A percentile compares a stretch with the other conserved stretches of the same genome.
Conservation (phyloP, 1,140 invertebrate species). For the Akabosia matsudoensis region DNA sequence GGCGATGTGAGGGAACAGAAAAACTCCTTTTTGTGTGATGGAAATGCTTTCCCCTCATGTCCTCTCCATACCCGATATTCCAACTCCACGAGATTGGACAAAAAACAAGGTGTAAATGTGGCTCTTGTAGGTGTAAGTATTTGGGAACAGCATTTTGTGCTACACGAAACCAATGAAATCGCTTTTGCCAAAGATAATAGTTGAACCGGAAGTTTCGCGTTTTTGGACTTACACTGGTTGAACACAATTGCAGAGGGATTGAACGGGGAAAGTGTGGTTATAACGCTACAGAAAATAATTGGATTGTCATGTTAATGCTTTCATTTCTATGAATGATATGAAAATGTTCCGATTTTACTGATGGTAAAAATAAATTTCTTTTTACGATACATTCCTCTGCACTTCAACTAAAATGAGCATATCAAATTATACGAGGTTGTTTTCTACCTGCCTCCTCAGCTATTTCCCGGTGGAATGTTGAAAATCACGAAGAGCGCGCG, state of each 20-base stretch:
- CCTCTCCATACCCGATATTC: too few relatives aligned
- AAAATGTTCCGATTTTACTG: constrained; percentile 1
- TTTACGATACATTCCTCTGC: not conserved
- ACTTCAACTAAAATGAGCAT: not conserved
- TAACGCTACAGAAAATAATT: not conserved
- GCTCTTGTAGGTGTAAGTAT: too few relatives aligned
- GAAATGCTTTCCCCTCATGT: too few relatives aligned
- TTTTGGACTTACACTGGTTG: not conserved
- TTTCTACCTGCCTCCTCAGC: too few relatives aligned
- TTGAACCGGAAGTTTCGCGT: not conserved
- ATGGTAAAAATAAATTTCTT: not conserved
- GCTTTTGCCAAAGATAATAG: not conserved
- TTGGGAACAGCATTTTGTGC: too few relatives aligned
- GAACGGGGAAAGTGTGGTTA: not conserved
- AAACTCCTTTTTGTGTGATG: too few relatives aligned
- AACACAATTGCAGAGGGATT: not conserved
- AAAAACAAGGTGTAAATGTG: too few relatives aligned
- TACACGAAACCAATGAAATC: not conserved
- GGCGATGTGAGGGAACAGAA: too few relatives aligned
- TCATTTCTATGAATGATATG: constrained; percentile 17
- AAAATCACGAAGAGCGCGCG: too few relatives aligned
- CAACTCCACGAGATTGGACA: too few relatives aligned
- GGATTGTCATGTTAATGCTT: constrained; percentile 17
- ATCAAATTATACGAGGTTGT: too few relatives aligned
- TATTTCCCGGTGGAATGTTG: too few relatives aligned